Conservation (phyloP, 2,113 vertebrate genomes). For the Centropus unirufus region DNA sequence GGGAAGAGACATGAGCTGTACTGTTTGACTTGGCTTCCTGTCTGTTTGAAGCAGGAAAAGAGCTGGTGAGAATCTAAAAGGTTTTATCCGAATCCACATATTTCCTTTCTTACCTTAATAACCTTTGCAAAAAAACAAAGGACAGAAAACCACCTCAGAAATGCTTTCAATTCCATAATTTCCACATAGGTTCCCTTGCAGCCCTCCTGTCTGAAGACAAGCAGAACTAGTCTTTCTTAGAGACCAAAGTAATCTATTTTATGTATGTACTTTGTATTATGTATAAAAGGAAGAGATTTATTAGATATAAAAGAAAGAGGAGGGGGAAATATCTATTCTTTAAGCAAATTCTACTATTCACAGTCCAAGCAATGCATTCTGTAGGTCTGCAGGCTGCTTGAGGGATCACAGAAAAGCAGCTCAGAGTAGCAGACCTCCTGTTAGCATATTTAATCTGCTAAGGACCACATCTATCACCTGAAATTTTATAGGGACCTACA, state of each 20-base stretch:
- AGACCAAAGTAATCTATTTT: neutral
- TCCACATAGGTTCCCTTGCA: neutral
- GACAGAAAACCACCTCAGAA: neutral
- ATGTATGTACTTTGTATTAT: neutral
- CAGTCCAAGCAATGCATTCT: neutral
- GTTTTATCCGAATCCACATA: slow-evolving; percentile 12
- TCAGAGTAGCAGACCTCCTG: neutral
- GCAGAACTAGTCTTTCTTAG: neutral
- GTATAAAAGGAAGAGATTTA: neutral
- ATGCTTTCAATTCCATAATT: neutral
- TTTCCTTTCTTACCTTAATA: slow-evolving; percentile 24
- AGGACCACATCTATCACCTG: neutral
- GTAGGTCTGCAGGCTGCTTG: neutral
- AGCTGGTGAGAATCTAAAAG: slow-evolving; percentile 44
- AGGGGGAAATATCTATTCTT: neutral
- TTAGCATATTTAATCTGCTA: neutral
- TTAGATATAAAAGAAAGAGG: neutral
- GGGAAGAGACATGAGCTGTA: slow-evolving; percentile 52
- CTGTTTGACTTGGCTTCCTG: slow-evolving; percentile 58
- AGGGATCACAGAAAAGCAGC: neutral
- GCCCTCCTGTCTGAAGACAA: neutral
- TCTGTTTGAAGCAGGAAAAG: slow-evolving; percentile 51
- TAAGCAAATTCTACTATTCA: neutral
- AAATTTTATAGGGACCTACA: neutral
- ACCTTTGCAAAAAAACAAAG: neutral